Conservation (phyloP, 2,113 vertebrate genomes). For the Phasianus colchicus region DNA sequence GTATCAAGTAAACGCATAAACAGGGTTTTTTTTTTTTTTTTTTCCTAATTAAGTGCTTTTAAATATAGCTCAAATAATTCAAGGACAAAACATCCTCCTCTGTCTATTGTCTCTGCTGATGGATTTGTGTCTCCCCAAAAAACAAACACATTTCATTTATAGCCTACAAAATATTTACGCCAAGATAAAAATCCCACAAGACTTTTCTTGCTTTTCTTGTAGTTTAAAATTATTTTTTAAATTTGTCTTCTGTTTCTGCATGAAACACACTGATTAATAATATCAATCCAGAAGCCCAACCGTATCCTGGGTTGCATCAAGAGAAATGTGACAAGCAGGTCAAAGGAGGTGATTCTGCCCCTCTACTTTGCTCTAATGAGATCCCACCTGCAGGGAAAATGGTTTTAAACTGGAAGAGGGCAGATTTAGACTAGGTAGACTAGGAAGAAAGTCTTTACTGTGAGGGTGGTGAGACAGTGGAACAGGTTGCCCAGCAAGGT, state of each 20-base stretch:
- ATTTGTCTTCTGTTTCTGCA: background rate
- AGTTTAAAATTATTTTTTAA: background rate
- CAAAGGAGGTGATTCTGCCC: no score
- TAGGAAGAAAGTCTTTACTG: no score
- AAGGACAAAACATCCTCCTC: slow-evolving; percentile 48
- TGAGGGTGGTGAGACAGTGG: no score
- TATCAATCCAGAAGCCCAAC: no score
- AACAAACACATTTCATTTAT: slow-evolving; percentile 37
- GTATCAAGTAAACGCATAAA: slow-evolving; percentile 51
- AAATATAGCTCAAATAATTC: slow-evolving; percentile 63
- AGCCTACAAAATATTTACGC: slow-evolving; percentile 44
- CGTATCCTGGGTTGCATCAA: no score
- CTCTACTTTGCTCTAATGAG: no score
- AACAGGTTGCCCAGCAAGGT: no score
- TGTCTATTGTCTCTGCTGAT: slow-evolving; percentile 51
- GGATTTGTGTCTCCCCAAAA: slow-evolving; percentile 26
- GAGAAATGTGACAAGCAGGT: no score
- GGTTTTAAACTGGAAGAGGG: no score
- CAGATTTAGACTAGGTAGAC: no score
- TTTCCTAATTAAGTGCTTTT: slow-evolving; percentile 20
- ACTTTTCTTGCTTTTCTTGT: background rate
- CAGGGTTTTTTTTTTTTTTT: background rate
- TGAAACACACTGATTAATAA: background rate
- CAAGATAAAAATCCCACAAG: slow-evolving; percentile 50
- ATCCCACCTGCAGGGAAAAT: no score